Evolutionary conservation across 1,140 invertebrate genomes (phyloP), one percentile per base, ranked within the genome.

Genomic region (Rhagoletis zephyria): DNA sequence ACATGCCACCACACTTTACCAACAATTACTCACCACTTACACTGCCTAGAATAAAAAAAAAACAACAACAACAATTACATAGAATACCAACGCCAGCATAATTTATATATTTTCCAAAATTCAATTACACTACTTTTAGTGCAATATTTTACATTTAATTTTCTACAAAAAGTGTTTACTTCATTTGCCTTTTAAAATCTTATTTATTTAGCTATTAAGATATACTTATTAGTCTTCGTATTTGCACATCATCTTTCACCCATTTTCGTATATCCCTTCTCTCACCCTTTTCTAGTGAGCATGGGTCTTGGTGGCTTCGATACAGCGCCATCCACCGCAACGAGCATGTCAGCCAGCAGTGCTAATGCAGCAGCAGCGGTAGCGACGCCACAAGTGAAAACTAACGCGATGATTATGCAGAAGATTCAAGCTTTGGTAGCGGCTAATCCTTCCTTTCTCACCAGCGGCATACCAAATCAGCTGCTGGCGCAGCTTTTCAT

Each of bases 311-410:
- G 87, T 7, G 85, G 87, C 19, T 85, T 59, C 45, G 74, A 85
- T 90, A 91, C 94, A 85, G 94, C 93, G 94, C 87, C 94, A 94
- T 87, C 94, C 94, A 60, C 65, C 4, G 77, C 86, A 40, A 1
- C 63, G 10, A 51, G 74, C 12, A 64, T 74, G 67, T 10, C 67
- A 30, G 30, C 60, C 10, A 85, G 30, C n/a, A 10, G 4, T 93
- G 93, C 3, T 94, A 94, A 93, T 93, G 93, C 56, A 89, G 89
- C 40, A 92, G 93, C 48, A 3, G 51, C 88, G 94, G 93, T 92
- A 86, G 94, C 93, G 91, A 89, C 92, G 0, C 91, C 90, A 7
- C 92, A 87, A 87, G 70, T 89, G 16, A 91, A 90, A 48, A 90
- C 93, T 14, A 93, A 91, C 74, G 90, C 90, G 45, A 85, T 91